A percentile compares a stretch with the other conserved stretches of the same genome.
Conservation (phyloP, 2,113 vertebrate species). For the Sinocyclocheilus anophthalmus region DNA sequence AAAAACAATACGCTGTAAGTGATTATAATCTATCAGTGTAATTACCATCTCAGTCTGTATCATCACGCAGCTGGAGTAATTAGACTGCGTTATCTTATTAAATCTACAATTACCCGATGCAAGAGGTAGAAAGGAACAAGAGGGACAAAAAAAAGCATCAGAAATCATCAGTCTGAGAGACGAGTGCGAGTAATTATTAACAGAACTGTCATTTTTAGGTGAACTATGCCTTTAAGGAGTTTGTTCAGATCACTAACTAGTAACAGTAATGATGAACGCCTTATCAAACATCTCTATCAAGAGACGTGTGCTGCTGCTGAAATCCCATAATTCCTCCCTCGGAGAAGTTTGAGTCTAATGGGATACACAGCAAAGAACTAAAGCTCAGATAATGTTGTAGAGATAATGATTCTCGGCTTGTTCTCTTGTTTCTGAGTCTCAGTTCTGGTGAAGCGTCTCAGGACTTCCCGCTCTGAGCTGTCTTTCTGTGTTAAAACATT, state of each 20-base stretch:
- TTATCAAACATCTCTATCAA: background rate
- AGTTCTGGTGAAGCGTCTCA: too few species aligned
- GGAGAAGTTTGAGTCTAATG: background rate
- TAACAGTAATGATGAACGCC: too few species aligned
- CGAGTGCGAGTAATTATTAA: background rate
- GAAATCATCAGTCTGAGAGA: conserved; percentile 60
- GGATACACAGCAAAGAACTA: background rate
- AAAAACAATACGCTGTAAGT: background rate
- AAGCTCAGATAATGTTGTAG: background rate
- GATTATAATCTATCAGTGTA: conserved; percentile 41
- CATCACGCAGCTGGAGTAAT: conserved; percentile 20
- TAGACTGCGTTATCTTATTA: conserved; percentile 80
- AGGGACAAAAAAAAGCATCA: conserved; percentile 64
- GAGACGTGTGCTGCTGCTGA: background rate
- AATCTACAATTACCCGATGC: conserved; percentile 76
- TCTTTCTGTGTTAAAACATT: too few species aligned
- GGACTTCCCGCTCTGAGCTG: too few species aligned
- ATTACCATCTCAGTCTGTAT: conserved; percentile 67
- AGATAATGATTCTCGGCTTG: too few species aligned
- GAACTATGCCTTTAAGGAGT: background rate
- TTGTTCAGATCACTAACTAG: background rate
- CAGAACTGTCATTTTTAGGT: background rate
- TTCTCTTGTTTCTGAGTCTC: too few species aligned
- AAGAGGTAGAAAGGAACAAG: conserved; percentile 12
- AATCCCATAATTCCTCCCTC: background rate